These are phyloP conservation scores for Tetrao urogallus DNA, from an alignment of 2,113 vertebrate genomes.

Conservation along the genomic window DNA sequence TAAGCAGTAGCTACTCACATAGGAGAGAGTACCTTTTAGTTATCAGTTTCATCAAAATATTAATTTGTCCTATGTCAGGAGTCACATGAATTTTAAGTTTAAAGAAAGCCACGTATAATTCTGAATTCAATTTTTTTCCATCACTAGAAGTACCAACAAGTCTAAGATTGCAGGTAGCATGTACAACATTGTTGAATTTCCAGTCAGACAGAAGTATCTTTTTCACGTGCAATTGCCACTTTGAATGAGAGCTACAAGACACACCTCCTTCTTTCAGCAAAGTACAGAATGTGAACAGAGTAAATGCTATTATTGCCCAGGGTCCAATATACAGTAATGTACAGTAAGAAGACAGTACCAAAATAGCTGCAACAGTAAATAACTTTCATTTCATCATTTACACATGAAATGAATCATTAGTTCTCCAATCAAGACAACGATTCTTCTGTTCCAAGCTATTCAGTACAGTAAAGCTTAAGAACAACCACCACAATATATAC, in stretches of 20 bases:
- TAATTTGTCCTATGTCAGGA: background rate
- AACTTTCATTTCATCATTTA: background rate
- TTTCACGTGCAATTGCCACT: background rate
- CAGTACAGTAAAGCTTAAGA: background rate
- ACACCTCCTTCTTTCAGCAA: background rate
- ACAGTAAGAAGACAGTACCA: background rate
- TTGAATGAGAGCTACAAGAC: background rate
- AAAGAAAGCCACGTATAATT: background rate
- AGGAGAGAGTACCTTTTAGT: background rate
- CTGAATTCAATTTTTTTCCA: background rate
- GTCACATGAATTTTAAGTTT: background rate
- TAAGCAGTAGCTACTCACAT: background rate
- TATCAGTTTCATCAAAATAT: background rate
- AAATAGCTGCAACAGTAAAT: background rate
- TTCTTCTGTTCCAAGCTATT: slow-evolving; percentile 1
- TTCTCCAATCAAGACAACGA: background rate
- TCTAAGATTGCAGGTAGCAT: background rate
- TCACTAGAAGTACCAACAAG: background rate
- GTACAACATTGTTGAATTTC: background rate
- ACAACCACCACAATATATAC: background rate
- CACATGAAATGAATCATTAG: background rate
- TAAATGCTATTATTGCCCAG: background rate
- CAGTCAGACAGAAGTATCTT: background rate
- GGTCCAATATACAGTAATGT: background rate
- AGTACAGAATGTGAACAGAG: background rate